Conservation (phyloP, 2,113 vertebrate species). For the Silurus asotus region DNA sequence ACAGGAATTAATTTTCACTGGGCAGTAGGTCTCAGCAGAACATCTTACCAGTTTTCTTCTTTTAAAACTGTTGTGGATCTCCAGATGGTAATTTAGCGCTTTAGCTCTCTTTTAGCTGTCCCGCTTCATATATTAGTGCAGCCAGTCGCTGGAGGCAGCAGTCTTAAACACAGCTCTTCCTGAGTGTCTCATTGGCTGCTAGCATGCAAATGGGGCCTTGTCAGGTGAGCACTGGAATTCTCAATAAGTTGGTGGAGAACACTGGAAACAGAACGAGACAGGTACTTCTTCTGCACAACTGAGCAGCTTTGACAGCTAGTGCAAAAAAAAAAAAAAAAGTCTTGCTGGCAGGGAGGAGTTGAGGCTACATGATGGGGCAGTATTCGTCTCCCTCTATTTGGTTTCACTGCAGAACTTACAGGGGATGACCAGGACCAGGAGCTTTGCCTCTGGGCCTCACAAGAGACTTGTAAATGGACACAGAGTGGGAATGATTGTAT, state of each 20-base stretch:
- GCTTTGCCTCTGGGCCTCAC: constrained; percentile 37
- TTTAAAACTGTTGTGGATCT: constrained; percentile 61
- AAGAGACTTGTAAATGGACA: constrained; percentile 30
- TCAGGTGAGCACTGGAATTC: constrained; percentile 57
- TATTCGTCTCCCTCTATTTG: constrained; percentile 59
- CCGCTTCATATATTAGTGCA: constrained; percentile 62
- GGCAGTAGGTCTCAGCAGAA: constrained; percentile 57
- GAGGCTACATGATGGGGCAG: constrained; percentile 49
- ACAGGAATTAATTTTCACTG: constrained; percentile 67
- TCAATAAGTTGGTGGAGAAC: constrained; percentile 52
- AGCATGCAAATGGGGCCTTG: constrained; percentile 64
- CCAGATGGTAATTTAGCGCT: constrained; percentile 69
- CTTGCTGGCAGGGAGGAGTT: constrained; percentile 45
- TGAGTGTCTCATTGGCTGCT: constrained; percentile 49
- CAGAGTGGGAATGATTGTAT: not conserved
- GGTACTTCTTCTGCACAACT: constrained; percentile 42
- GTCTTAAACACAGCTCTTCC: constrained; percentile 61
- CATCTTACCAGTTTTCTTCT: constrained; percentile 55
- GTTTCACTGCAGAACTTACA: constrained; percentile 50
- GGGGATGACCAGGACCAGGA: constrained; percentile 41
- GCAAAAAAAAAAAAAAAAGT: constrained; percentile 42
- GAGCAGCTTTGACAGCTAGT: constrained; percentile 47
- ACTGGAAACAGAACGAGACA: constrained; percentile 47
- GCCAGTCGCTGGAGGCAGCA: constrained; percentile 52
- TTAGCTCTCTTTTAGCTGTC: constrained; percentile 58